Conservation (phyloP, 2,888 invertebrate genomes). For the Agrotis puta region DNA sequence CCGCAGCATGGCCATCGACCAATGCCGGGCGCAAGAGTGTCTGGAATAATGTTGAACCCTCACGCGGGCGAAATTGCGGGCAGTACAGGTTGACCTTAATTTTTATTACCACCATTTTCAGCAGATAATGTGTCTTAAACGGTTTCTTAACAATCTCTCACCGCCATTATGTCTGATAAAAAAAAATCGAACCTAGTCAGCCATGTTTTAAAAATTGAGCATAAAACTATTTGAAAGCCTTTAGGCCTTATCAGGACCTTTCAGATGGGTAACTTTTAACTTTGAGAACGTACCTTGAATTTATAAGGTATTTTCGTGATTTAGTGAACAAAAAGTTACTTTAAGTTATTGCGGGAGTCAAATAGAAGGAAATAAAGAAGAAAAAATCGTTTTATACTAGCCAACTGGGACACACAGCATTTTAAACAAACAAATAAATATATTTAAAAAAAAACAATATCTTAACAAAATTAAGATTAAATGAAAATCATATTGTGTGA, state of each 20-base stretch:
- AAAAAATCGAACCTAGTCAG: conserved; percentile 1
- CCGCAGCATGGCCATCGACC: no score
- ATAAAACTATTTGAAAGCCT: conserved; percentile 36
- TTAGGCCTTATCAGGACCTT: conserved; percentile 26
- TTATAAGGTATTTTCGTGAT: not conserved
- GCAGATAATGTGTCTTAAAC: conserved; percentile 7
- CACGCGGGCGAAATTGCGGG: not conserved
- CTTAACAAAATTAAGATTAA: no score
- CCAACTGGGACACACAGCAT: no score
- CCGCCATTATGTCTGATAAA: conserved; percentile 8
- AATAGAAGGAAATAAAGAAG: no score
- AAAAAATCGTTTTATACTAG: no score
- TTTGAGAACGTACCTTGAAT: not conserved
- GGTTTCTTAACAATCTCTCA: conserved; percentile 3
- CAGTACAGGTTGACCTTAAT: not conserved
- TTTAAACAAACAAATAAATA: no score
- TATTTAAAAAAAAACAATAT: no score
- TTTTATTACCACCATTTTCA: not conserved
- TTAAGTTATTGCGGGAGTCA: not conserved
- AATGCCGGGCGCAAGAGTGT: no score
- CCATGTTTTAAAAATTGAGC: conserved; percentile 7
- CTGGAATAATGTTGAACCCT: no score
- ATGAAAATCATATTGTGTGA: no score
- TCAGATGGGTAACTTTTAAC: conserved; percentile 12
- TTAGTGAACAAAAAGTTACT: not conserved